These are phyloP conservation scores for Calidris pugnax DNA, from an alignment of 2,113 vertebrate genomes.

Conservation along the genomic window DNA sequence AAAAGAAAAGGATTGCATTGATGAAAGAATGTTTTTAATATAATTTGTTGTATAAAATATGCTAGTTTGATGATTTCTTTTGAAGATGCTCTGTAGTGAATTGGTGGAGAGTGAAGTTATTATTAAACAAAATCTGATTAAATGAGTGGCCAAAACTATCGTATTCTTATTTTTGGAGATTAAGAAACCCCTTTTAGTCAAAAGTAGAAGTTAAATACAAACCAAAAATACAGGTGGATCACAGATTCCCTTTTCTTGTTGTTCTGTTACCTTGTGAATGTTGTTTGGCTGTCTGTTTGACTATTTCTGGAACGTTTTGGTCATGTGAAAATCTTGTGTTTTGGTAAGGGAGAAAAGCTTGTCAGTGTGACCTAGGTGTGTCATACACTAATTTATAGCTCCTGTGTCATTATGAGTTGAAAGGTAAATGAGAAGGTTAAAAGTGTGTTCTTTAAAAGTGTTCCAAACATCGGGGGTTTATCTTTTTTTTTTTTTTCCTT, in stretches of 20 bases:
- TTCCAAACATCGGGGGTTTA: fast-evolving
- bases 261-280: not conserved
- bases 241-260: not conserved
- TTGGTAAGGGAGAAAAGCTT: not conserved
- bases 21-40: not conserved
- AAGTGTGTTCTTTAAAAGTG: not conserved
- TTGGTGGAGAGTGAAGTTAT: not conserved
- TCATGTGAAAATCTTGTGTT: not conserved
- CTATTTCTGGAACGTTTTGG: not conserved
- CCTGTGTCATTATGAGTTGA: not conserved
- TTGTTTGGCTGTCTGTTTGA: not conserved
- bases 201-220: not conserved
- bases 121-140: not conserved
- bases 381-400: not conserved
- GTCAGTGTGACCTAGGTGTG: not conserved
- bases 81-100: not conserved
- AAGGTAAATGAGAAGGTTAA: not conserved
- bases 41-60: not conserved
- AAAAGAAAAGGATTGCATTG: not conserved
- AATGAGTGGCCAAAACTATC: not conserved
- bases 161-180: not conserved
- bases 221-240: not conserved
- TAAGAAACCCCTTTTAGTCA: not conserved
- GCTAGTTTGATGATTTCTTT: not conserved
- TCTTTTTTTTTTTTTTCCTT: fast-evolving